Evolutionary conservation across 2,113 vertebrate genomes (phyloP).

Genomic region (Centrocercus urophasianus): DNA sequence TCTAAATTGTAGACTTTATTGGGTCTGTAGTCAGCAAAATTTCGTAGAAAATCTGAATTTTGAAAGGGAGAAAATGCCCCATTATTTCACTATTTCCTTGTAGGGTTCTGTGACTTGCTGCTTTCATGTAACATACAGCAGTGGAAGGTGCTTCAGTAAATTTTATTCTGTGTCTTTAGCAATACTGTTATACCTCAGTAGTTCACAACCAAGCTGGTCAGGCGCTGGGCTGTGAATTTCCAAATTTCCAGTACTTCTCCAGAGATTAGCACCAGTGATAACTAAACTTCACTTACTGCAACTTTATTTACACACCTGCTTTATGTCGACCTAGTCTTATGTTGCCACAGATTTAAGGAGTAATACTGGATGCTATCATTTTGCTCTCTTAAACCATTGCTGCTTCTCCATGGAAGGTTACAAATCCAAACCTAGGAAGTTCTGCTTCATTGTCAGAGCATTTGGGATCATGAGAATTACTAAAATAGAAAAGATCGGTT

Average conservation of each 20-base stretch:
- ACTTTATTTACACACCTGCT: background rate
- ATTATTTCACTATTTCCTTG: background rate
- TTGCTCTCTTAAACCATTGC: background rate
- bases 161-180: background rate
- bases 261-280: background rate
- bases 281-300: background rate
- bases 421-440: background rate
- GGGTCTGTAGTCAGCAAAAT: background rate
- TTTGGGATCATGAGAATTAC: background rate
- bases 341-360: background rate
- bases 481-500: background rate
- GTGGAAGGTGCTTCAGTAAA: background rate
- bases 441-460: background rate
- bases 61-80: background rate
- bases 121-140: background rate
- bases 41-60: background rate
- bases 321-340: fast-evolving
- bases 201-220: background rate
- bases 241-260: background rate
- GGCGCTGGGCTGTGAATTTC: background rate
- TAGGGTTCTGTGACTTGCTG: background rate
- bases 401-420: background rate
- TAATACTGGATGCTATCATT: background rate
- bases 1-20: background rate
- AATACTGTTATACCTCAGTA: background rate